Evolutionary conservation across 2,888 invertebrate genomes (phyloP), one percentile per base, ranked within the genome.

Genomic region (Chrysina gloriosa): DNA sequence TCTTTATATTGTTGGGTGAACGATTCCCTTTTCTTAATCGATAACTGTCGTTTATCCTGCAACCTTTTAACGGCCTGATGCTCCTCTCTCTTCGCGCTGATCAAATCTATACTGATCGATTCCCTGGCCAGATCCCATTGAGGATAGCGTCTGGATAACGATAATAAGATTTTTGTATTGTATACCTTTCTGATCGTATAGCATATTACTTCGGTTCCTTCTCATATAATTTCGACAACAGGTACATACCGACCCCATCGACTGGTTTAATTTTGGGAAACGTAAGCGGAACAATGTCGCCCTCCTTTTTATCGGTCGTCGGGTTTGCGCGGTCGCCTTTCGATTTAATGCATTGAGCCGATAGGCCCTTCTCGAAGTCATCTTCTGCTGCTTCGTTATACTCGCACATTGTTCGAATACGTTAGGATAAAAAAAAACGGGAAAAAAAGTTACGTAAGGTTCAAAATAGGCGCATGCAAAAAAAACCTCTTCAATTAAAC

Each of bases 71-170:
- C 34, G 19, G 64, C 45, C 11, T 9, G n/a, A 9, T 9, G 19
- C n/a, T 56, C 36, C 4, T 36, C 21, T 7, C 58, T 56, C n/a
- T 56, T 56, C 9, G 68, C 86, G 78, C 87, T 83, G 3, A 65
- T 29, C 29, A 68, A 31, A 7, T 58, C 65, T 67, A 88, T 81
- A 2, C 86, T 85, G 54, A 86, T 85, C 0, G 89, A 87, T 0
- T 85, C 86, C 0, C 88, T 85, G 0, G 88, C 85, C 0, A 85
- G 81, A 74, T 89, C 89, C 88, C 89, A 89, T 84, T 87, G 86
- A 76, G 89, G 89, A 79, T 86, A 87, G 76, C 86, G 87, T 76
- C 89, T 89, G 31, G 25, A 52, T 23, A 16, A 61, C 67, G 56
- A 25, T n/a, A n/a, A n/a, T n/a, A n/a, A n/a, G n/a, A n/a, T n/a